Conservation (phyloP, 1,140 invertebrate genomes). For the Saccostrea glomerata region DNA sequence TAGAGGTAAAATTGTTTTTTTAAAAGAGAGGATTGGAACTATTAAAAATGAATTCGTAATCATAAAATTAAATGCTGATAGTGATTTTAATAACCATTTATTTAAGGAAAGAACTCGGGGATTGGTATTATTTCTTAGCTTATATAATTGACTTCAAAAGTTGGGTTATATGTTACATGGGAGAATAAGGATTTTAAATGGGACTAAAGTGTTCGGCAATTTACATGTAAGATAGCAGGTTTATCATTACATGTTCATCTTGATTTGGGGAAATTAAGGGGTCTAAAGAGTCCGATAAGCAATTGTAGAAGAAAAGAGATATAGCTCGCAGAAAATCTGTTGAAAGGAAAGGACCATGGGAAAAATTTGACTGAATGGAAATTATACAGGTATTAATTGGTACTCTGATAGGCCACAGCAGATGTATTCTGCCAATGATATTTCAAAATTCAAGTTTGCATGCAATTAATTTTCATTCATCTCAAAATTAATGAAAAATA, state of each 20-base stretch:
- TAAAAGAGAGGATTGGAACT: neutral
- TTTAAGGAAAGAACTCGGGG: neutral
- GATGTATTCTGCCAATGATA: neutral
- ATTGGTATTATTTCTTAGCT: neutral
- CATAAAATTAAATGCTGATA: neutral
- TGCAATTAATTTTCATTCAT: neutral
- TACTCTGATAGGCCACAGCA: too few relatives aligned
- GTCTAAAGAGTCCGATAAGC: neutral
- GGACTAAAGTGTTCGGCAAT: neutral
- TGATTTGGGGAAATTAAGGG: constrained; percentile 18
- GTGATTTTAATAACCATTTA: neutral
- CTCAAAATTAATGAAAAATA: neutral
- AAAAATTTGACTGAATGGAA: neutral
- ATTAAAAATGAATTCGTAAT: neutral
- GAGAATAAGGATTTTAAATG: neutral
- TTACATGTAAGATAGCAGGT: neutral
- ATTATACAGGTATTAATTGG: neutral
- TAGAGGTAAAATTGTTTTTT: neutral
- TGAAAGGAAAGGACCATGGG: neutral
- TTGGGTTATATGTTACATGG: neutral
- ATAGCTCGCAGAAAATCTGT: neutral
- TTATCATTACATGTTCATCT: neutral
- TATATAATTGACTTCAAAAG: neutral
- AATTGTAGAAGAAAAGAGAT: neutral
- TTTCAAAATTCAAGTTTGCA: neutral